phyloP scores from a whole-genome alignment of 1,140 invertebrate genomes.

The Zaprionus ornatus region DNA sequence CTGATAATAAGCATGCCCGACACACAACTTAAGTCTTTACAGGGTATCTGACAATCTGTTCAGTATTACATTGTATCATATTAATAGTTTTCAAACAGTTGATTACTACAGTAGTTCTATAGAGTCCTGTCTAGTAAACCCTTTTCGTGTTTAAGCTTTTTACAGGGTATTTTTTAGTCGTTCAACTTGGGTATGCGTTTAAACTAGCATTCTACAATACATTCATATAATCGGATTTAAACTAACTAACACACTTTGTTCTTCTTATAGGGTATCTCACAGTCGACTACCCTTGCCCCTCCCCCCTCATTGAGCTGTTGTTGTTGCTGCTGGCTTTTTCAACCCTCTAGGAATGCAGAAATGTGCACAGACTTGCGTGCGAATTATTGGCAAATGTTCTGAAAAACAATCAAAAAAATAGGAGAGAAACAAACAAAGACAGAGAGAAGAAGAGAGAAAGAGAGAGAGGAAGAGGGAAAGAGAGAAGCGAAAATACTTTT shows the following conservation, averaged over 20 bases:
- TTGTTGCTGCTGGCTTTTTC: slow-evolving; percentile 15
- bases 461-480: slow-evolving; percentile 1
- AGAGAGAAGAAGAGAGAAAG: background rate
- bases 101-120: background rate
- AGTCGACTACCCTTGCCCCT: background rate
- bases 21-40: background rate
- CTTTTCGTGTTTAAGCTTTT: background rate
- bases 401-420: slow-evolving; percentile 46
- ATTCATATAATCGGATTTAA: too few species aligned
- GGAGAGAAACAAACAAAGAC: slow-evolving; percentile 17
- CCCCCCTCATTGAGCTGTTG: background rate
- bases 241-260: background rate
- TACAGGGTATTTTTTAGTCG: slow-evolving; percentile 3
- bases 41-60: background rate
- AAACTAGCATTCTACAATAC: too few species aligned
- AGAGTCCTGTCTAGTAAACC: background rate
- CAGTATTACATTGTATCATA: background rate
- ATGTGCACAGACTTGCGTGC: slow-evolving; percentile 76
- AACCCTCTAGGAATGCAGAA: slow-evolving; percentile 57
- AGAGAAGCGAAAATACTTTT: slow-evolving; percentile 52
- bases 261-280: slow-evolving; percentile 6
- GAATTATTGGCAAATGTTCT: slow-evolving; percentile 75
- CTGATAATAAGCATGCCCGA: background rate
- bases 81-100: background rate
- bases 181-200: too few species aligned